Percentiles rank a stretch among this genome's conserved stretches.
phyloP scores from a whole-genome alignment of 2,113 vertebrate genomes.

The Indri indri region DNA sequence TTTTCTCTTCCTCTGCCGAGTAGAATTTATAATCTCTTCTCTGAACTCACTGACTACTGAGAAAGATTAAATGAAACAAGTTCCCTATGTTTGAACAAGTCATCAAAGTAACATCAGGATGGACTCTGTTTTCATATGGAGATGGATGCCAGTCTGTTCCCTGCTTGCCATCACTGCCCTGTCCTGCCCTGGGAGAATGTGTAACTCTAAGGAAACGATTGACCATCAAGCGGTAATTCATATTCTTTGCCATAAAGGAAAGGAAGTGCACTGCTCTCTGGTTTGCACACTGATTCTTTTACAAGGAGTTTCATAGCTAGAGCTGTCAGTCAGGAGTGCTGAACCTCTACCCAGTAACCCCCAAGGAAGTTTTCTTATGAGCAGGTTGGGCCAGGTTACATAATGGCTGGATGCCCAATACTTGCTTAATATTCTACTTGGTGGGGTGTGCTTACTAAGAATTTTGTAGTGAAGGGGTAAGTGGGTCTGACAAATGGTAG shows the following conservation, averaged over 20 bases:
- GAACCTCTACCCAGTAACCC: not conserved
- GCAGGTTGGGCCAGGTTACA: not conserved
- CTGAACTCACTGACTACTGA: not conserved
- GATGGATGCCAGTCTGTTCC: not conserved
- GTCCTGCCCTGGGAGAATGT: not conserved
- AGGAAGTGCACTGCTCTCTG: not conserved
- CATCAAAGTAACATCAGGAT: not conserved
- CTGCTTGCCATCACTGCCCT: not conserved
- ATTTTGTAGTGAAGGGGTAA: conserved; percentile 9
- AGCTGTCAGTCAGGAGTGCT: not conserved
- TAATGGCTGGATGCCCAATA: not conserved
- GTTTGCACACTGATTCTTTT: not conserved
- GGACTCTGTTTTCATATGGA: not conserved
- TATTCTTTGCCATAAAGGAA: not conserved
- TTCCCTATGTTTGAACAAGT: not conserved
- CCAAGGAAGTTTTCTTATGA: not conserved
- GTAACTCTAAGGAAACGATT: not conserved
- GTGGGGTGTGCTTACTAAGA: not conserved
- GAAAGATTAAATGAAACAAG: not conserved
- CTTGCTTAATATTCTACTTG: not conserved
- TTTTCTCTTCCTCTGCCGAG: not conserved
- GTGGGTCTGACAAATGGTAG: not conserved
- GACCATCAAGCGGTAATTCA: not conserved
- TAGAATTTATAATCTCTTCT: not conserved
- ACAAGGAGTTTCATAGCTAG: not conserved